phyloP scores from a whole-genome alignment of 2,888 invertebrate species.

The Antitype chi region DNA sequence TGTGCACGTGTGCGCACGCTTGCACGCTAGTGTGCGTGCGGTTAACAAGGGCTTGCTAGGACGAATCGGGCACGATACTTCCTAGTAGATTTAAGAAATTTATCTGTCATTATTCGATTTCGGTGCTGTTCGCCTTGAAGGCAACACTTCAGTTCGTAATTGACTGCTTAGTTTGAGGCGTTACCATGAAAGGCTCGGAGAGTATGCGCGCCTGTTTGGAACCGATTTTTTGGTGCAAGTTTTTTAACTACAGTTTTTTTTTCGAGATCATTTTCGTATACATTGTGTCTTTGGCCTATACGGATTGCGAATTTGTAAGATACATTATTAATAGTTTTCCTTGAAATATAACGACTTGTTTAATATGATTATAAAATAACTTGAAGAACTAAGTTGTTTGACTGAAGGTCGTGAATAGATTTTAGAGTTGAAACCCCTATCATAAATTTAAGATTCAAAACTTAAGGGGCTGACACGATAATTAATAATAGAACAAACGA shows the following conservation, averaged over 20 bases:
- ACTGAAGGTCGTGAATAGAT: constrained; percentile 1
- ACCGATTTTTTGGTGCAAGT: constrained; percentile 53
- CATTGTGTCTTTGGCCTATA: constrained; percentile 36
- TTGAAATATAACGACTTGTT: not conserved
- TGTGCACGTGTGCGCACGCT: constrained; percentile 60
- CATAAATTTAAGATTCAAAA: constrained; percentile 21
- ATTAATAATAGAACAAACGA: constrained; percentile 55
- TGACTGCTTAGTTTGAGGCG: constrained; percentile 51
- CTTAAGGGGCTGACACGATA: constrained; percentile 20
- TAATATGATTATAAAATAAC: not conserved
- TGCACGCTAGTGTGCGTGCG: constrained; percentile 65
- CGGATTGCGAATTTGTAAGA: constrained; percentile 14
- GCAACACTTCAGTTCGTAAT: constrained; percentile 69
- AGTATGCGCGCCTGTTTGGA: constrained; percentile 56
- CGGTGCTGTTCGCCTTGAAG: constrained; percentile 82
- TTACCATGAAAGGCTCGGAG: constrained; percentile 64
- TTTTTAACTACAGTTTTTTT: constrained; percentile 54
- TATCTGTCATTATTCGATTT: constrained; percentile 81
- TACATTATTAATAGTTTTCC: constrained; percentile 15
- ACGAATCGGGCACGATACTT: constrained; percentile 86
- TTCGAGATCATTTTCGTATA: constrained; percentile 44
- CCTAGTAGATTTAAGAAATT: constrained; percentile 83
- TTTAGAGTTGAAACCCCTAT: constrained; percentile 31
- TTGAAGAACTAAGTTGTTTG: not conserved
- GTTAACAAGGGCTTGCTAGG: constrained; percentile 83